A percentile compares a stretch with the other conserved stretches of the same genome.
These are phyloP conservation scores for Synergus umbraculus DNA, from an alignment of 2,888 invertebrate species.

Conservation along the genomic window DNA sequence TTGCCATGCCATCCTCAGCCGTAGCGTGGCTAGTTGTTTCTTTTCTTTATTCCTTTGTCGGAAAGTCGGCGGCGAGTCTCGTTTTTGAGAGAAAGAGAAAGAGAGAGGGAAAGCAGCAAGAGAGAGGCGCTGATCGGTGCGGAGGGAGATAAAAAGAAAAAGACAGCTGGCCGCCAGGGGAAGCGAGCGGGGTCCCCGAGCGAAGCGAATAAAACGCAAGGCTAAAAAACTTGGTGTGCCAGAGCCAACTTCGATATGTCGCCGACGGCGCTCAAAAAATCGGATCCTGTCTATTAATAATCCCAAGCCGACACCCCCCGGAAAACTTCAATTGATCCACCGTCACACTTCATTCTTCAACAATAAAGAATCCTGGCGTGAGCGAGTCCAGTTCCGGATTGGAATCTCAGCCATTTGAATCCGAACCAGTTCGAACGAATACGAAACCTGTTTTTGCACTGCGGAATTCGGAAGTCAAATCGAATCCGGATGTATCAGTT, in stretches of 20 bases:
- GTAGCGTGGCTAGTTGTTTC: conserved; percentile 74
- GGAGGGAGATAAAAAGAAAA: conserved; percentile 55
- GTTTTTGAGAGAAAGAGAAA: conserved; percentile 67
- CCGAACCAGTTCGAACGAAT: background rate
- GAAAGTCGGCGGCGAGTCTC: conserved; percentile 76
- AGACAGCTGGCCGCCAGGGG: conserved; percentile 56
- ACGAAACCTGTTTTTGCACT: background rate
- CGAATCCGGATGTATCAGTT: background rate
- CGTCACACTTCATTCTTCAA: conserved; percentile 10
- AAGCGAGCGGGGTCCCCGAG: conserved; percentile 57
- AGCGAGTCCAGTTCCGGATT: conserved; percentile 1
- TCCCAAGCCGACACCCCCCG: conserved; percentile 24
- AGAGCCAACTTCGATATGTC: conserved; percentile 67
- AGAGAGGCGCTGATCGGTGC: conserved; percentile 47
- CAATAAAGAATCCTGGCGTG: conserved; percentile 1
- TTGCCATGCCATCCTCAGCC: conserved; percentile 66
- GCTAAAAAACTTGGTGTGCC: conserved; percentile 65
- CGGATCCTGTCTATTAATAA: conserved; percentile 46
- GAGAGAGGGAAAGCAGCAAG: conserved; percentile 50
- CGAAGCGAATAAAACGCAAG: conserved; percentile 65
- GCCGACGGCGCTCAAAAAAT: conserved; percentile 62
- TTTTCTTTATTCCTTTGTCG: conserved; percentile 77
- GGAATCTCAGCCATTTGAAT: conserved; percentile 2
- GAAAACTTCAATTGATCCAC: conserved; percentile 24
- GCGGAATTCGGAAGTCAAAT: background rate